A percentile compares a stretch with the other conserved stretches of the same genome.
phyloP scores from a whole-genome alignment of 2,113 vertebrate genomes.

The Dromaius novaehollandiae region DNA sequence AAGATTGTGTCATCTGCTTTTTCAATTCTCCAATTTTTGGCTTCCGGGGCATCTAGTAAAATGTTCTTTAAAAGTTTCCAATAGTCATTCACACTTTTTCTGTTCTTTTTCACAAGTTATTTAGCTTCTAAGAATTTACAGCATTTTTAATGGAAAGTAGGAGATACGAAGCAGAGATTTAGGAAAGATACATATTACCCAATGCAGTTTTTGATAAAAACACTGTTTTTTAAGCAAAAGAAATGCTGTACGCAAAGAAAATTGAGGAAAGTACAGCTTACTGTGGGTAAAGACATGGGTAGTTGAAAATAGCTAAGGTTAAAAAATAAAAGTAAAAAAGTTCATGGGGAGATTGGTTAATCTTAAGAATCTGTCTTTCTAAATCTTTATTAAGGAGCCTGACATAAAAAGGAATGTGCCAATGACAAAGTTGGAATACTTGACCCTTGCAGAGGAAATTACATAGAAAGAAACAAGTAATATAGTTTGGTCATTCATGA shows the following conservation, averaged over 20 bases:
- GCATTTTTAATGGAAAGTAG: background rate
- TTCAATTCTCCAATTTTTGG: background rate
- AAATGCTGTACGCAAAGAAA: background rate
- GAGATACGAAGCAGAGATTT: background rate
- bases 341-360: background rate
- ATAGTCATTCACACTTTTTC: background rate
- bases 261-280: background rate
- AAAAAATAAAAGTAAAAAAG: background rate
- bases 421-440: background rate
- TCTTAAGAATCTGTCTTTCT: background rate
- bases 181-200: background rate
- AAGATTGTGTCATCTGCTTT: background rate
- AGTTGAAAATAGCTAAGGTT: background rate
- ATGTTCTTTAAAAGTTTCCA: background rate
- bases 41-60: background rate
- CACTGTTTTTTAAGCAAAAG: background rate
- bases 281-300: background rate
- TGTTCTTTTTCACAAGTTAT: background rate
- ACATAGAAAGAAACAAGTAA: background rate
- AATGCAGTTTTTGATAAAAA: background rate
- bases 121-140: background rate
- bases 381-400: background rate
- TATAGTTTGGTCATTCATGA: background rate
- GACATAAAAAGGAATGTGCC: background rate
- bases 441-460: background rate